A percentile compares a stretch with the other conserved stretches of the same genome.
Conservation (phyloP, 2,797 vertebrate species). For the Notolabrus celidotus region DNA sequence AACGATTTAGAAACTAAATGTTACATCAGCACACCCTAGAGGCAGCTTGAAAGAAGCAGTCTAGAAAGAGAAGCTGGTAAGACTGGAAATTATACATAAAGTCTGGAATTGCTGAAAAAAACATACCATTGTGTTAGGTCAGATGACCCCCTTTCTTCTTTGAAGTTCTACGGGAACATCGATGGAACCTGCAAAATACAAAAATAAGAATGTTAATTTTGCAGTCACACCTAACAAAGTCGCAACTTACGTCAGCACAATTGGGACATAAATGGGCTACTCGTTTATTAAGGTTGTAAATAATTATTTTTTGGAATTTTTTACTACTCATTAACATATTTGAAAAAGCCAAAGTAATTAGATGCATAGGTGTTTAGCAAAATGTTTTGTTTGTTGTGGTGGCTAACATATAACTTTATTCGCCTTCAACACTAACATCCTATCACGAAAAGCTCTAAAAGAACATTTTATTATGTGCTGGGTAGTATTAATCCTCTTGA, state of each 20-base stretch:
- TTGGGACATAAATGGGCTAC: neutral
- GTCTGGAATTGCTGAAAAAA: neutral
- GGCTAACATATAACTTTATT: conserved; percentile 30
- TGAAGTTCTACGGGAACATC: conserved; percentile 22
- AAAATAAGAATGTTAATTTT: conserved; percentile 41
- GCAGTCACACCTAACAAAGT: conserved; percentile 1
- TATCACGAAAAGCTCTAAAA: conserved; percentile 35
- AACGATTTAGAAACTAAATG: conserved; percentile 33
- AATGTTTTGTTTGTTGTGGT: conserved; percentile 22
- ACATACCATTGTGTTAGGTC: conserved; percentile 71
- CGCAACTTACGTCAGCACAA: neutral
- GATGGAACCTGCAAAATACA: conserved; percentile 60
- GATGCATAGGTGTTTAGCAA: neutral
- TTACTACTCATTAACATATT: conserved; percentile 38
- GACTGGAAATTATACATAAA: neutral
- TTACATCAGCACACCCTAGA: conserved; percentile 77
- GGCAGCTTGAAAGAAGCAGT: conserved; percentile 43
- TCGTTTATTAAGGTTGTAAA: neutral
- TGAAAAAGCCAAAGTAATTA: conserved; percentile 20
- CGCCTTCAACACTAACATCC: conserved; percentile 23
- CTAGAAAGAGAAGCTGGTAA: neutral
- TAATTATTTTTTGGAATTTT: neutral
- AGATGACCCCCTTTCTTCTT: conserved; percentile 31
- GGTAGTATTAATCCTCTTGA: conserved; percentile 57
- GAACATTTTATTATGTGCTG: conserved; percentile 58